These are phyloP conservation scores for Euleptes europaea DNA, from an alignment of 2,113 vertebrate species.

Conservation along the genomic window DNA sequence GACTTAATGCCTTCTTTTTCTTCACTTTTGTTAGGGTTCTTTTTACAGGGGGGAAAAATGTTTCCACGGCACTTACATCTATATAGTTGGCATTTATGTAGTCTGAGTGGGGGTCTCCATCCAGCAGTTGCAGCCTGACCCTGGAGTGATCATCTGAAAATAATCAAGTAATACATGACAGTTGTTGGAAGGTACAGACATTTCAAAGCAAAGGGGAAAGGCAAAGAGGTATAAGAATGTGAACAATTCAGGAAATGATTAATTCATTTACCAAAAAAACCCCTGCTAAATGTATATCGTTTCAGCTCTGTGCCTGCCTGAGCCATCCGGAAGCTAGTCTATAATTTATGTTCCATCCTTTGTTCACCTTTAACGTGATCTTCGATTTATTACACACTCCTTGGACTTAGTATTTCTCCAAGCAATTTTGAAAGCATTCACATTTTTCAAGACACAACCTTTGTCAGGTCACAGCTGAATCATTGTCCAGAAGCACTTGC, in stretches of 20 bases:
- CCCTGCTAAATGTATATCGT: background rate
- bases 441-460: background rate
- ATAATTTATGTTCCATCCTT: background rate
- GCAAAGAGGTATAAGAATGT: background rate
- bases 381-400: background rate
- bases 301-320: background rate
- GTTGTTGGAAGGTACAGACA: background rate
- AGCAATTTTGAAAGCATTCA: background rate
- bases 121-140: constrained; percentile 91
- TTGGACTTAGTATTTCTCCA: background rate
- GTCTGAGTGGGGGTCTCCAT: constrained; percentile 95
- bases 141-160: constrained; percentile 93
- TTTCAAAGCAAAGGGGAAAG: background rate
- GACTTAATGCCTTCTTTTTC: background rate
- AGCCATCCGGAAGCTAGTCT: background rate
- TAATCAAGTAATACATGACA: constrained; percentile 45
- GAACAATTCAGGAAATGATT: background rate
- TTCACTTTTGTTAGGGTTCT: background rate
- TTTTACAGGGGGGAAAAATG: background rate
- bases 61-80: constrained; percentile 81
- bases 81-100: constrained; percentile 99
- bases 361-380: background rate
- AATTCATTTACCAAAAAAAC: background rate
- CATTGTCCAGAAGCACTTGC: background rate
- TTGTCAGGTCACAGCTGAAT: background rate